phyloP scores from a whole-genome alignment of 1,140 invertebrate genomes.

The Aphidius gifuensis region DNA sequence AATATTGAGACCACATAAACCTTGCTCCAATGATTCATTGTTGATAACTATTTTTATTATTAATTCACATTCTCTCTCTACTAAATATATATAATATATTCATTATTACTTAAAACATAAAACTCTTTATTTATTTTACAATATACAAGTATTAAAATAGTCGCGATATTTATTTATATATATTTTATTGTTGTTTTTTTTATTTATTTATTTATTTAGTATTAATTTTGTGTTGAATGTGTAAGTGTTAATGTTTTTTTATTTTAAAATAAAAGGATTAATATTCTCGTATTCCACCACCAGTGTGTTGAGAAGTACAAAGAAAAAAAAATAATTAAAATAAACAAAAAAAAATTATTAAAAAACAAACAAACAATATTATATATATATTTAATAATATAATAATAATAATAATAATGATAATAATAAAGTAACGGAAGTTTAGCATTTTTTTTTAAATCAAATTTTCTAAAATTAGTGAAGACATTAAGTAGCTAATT shows the following conservation, averaged over 20 bases:
- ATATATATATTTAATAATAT: conserved; percentile 2
- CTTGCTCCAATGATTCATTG: conserved; percentile 51
- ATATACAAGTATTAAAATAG: conserved; percentile 23
- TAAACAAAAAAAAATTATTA: not conserved
- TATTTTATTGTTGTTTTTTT: conserved; percentile 6
- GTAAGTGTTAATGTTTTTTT: too few species aligned
- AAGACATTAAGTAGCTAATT: conserved; percentile 52
- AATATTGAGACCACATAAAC: conserved; percentile 54
- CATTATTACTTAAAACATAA: conserved; percentile 17
- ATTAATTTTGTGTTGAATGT: conserved; percentile 3
- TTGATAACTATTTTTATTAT: conserved; percentile 7
- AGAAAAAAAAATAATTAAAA: conserved; percentile 12
- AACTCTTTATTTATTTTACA: conserved; percentile 20
- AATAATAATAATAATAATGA: too few species aligned
- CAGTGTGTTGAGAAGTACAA: conserved; percentile 11
- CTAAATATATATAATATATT: conserved; percentile 3
- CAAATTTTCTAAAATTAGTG: conserved; percentile 40
- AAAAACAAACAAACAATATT: conserved; percentile 19
- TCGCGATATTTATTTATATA: conserved; percentile 3
- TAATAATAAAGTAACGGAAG: too few species aligned
- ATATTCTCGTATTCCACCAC: conserved; percentile 8
- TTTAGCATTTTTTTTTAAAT: conserved; percentile 30
- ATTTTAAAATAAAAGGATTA: too few species aligned
- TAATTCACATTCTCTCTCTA: conserved; percentile 22
- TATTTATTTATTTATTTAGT: not conserved